Evolutionary conservation across 2,113 vertebrate species (phyloP).

Genomic region (Ctenodactylus gundi): DNA sequence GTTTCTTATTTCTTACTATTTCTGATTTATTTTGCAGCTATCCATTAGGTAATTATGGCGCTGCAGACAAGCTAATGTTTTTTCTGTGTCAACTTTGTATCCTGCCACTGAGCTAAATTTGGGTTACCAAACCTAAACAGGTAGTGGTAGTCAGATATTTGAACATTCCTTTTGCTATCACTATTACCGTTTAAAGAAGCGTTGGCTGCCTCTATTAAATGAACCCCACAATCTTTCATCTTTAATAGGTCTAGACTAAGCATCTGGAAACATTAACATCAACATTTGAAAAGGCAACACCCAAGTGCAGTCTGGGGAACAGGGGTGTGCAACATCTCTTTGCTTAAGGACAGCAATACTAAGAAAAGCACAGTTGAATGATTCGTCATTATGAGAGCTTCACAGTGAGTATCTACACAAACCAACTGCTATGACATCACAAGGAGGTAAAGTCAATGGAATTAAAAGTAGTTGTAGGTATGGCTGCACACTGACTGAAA

Average conservation of each 20-base stretch:
- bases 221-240: too few species aligned
- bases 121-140: not conserved
- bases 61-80: not conserved
- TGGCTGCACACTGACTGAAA: not conserved
- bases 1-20: too few species aligned
- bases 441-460: not conserved
- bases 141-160: not conserved
- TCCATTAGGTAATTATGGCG: not conserved
- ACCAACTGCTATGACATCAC: not conserved
- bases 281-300: not conserved
- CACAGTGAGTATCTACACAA: too few species aligned
- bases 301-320: too few species aligned
- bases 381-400: not conserved
- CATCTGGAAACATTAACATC: not conserved
- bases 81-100: not conserved
- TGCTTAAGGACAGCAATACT: not conserved
- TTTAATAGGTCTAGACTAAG: not conserved
- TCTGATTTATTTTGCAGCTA: not conserved
- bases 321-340: too few species aligned
- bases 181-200: not conserved
- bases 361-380: not conserved
- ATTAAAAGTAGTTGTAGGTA: too few species aligned
- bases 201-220: not conserved
- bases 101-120: not conserved
- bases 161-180: not conserved